A percentile compares a stretch with the other conserved stretches of the same genome.
These are phyloP conservation scores for Apis florea DNA, from an alignment of 1,140 invertebrate genomes.

Conservation along the genomic window DNA sequence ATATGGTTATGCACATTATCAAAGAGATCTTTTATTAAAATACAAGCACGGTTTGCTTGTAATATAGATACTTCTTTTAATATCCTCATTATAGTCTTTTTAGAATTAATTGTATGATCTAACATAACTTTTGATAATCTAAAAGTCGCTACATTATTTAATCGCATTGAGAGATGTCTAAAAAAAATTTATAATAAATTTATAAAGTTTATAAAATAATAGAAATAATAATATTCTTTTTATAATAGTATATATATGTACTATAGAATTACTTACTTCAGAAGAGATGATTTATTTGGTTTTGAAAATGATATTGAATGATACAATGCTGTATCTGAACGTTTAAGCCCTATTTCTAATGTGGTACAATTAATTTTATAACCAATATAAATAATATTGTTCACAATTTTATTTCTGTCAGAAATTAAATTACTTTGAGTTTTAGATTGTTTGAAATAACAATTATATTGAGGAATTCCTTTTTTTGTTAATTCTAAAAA, in stretches of 20 bases:
- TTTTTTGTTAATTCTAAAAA: conserved; percentile 16
- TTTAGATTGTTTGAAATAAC: conserved; percentile 24
- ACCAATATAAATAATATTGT: conserved; percentile 26
- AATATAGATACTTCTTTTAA: background rate
- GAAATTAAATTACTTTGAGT: background rate
- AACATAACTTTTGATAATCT: conserved; percentile 29
- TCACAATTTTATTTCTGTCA: background rate
- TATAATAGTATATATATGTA: background rate
- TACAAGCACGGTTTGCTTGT: conserved; percentile 7
- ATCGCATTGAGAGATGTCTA: background rate
- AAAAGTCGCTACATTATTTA: background rate
- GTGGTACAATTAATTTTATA: conserved; percentile 32
- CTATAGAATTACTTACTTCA: conserved; percentile 1
- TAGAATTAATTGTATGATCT: conserved; percentile 1
- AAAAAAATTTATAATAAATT: background rate
- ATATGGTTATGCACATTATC: background rate
- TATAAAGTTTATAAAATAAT: background rate
- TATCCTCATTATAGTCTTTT: background rate
- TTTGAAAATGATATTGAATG: background rate
- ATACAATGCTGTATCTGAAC: background rate
- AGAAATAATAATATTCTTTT: background rate
- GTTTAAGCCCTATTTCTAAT: conserved; percentile 1
- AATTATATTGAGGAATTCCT: conserved; percentile 33
- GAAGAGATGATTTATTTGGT: background rate
- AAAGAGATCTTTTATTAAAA: conserved; percentile 21